Conservation (phyloP, 2,113 vertebrate genomes). For the Zosterops japonicus region DNA sequence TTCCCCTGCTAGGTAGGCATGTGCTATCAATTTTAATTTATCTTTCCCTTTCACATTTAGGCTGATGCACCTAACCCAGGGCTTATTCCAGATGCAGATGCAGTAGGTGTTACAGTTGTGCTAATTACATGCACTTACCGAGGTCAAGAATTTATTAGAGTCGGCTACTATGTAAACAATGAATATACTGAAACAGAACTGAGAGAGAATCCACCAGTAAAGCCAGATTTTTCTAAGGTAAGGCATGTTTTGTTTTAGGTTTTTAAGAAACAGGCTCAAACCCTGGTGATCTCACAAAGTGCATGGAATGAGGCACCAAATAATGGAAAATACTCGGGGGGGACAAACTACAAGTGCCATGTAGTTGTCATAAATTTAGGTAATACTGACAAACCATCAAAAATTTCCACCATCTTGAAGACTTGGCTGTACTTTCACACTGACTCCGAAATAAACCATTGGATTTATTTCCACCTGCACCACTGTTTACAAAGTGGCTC, state of each 20-base stretch:
- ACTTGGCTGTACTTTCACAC: background rate
- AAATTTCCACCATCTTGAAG: background rate
- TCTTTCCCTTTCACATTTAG: constrained; percentile 58
- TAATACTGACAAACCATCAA: background rate
- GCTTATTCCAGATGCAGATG: constrained; percentile 85
- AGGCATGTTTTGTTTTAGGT: background rate
- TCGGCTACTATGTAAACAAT: constrained; percentile 86
- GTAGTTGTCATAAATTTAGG: background rate
- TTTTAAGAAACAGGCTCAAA: background rate
- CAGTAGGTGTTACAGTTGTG: constrained; percentile 84
- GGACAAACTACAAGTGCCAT: background rate
- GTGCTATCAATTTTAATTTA: background rate
- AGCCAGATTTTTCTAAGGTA: constrained; percentile 87
- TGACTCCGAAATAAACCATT: background rate
- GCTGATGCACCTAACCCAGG: constrained; percentile 83
- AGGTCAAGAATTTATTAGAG: constrained; percentile 86
- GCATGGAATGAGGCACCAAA: background rate
- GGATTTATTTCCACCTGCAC: background rate
- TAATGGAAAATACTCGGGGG: background rate
- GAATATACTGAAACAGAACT: constrained; percentile 85
- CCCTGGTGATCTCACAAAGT: background rate
- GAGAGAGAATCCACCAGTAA: constrained; percentile 84
- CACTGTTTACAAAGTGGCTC: background rate
- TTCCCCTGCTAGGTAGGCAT: background rate
- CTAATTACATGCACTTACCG: constrained; percentile 84